Conservation (phyloP, 2,888 invertebrate genomes). For the Volucella inanis region DNA sequence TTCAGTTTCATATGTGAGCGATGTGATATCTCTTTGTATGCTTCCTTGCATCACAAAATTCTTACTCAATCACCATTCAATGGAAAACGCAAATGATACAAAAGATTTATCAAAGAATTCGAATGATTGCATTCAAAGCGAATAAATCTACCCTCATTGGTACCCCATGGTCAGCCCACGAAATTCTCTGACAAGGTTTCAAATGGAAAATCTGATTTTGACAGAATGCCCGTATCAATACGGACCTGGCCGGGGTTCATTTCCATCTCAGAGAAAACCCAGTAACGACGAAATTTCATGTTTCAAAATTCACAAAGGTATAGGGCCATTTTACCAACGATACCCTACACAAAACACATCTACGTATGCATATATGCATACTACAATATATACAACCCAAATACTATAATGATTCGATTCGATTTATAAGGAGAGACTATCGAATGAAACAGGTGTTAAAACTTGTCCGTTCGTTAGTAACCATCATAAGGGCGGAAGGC, state of each 20-base stretch:
- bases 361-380: neutral
- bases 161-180: neutral
- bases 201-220: conserved; percentile 42
- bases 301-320: conserved; percentile 25
- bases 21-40: conserved; percentile 46
- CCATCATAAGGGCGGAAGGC: conserved; percentile 49
- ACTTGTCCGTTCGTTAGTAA: conserved; percentile 51
- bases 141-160: neutral
- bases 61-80: neutral
- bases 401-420: conserved; percentile 1
- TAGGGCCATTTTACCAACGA: neutral
- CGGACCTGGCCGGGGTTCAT: neutral
- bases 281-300: conserved; percentile 44
- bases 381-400: too few species aligned
- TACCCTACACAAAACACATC: conserved; percentile 12
- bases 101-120: conserved; percentile 22
- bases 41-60: neutral
- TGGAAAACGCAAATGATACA: conserved; percentile 29
- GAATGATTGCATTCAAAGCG: neutral
- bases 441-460: conserved; percentile 56
- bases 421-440: conserved; percentile 57
- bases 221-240: conserved; percentile 36
- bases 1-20: conserved; percentile 21
- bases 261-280: conserved; percentile 6
- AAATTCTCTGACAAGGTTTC: conserved; percentile 1